Evolutionary conservation across 2,797 vertebrate genomes (phyloP).

Genomic region (Sciaenops ocellatus): DNA sequence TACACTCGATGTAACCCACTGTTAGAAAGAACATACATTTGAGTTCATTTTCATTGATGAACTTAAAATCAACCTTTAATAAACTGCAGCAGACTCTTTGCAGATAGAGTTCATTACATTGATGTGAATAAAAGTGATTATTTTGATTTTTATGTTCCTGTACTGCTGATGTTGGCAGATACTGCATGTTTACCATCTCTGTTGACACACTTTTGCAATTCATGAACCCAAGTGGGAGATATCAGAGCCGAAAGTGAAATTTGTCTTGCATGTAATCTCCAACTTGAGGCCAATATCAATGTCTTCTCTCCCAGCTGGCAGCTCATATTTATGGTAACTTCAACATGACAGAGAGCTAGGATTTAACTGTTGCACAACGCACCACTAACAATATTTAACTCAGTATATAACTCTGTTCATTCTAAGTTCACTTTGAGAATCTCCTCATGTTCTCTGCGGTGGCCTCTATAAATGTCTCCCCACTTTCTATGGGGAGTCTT

Average conservation of each 20-base stretch:
- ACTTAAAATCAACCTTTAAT: neutral
- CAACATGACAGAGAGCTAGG: conserved; percentile 30
- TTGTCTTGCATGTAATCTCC: conserved; percentile 27
- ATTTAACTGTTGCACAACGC: conserved; percentile 28
- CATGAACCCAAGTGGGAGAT: conserved; percentile 30
- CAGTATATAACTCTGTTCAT: conserved; percentile 20
- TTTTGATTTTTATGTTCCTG: conserved; percentile 21
- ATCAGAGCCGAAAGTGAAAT: conserved; percentile 30
- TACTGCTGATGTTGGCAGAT: conserved; percentile 31
- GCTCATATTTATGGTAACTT: conserved; percentile 37
- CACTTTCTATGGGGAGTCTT: conserved; percentile 69
- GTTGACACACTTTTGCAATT: conserved; percentile 26
- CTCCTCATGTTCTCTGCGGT: conserved; percentile 24
- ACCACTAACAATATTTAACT: conserved; percentile 47
- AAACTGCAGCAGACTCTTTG: neutral
- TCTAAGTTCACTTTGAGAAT: conserved; percentile 33
- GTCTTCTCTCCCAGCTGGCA: conserved; percentile 41
- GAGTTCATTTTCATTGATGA: neutral
- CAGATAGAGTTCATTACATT: neutral
- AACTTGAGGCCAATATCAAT: conserved; percentile 54
- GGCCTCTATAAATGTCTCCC: conserved; percentile 66
- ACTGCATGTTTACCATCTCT: conserved; percentile 31
- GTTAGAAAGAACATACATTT: too few species aligned
- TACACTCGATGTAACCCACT: neutral
- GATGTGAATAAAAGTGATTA: conserved; percentile 33